Conservation (phyloP, 2,797 vertebrate species). For the Microctenopoma steveboyesi region DNA sequence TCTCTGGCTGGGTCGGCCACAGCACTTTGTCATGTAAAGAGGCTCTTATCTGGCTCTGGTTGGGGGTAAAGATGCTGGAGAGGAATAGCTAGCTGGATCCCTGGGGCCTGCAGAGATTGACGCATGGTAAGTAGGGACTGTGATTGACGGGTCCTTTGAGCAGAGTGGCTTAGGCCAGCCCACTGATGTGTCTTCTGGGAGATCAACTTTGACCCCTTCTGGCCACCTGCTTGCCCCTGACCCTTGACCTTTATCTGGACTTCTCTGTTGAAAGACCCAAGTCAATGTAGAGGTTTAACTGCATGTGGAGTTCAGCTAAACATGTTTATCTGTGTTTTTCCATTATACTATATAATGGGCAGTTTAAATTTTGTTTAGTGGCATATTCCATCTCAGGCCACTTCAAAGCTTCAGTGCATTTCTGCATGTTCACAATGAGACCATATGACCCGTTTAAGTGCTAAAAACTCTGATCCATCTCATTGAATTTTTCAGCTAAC, state of each 20-base stretch:
- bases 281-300: neutral
- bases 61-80: slow-evolving; percentile 64
- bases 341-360: neutral
- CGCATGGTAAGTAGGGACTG: slow-evolving; percentile 73
- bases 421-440: neutral
- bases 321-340: neutral
- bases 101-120: slow-evolving; percentile 69
- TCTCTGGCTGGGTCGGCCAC: slow-evolving; percentile 66
- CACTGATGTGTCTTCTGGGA: slow-evolving; percentile 67
- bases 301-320: slow-evolving; percentile 13
- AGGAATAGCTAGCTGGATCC: slow-evolving; percentile 63
- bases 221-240: slow-evolving; percentile 80
- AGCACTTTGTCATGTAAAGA: slow-evolving; percentile 87
- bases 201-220: slow-evolving; percentile 75
- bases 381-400: neutral
- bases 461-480: slow-evolving; percentile 36
- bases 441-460: neutral
- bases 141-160: slow-evolving; percentile 83
- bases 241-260: slow-evolving; percentile 68
- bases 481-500: slow-evolving; percentile 14
- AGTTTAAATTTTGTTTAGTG: neutral
- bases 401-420: neutral
- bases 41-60: slow-evolving; percentile 76
- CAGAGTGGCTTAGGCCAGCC: slow-evolving; percentile 63
- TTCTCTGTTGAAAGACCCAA: slow-evolving; percentile 22